Evolutionary conservation across 2,888 invertebrate genomes (phyloP), one percentile per base, ranked within the genome.

Genomic region (Colletes collaris): DNA sequence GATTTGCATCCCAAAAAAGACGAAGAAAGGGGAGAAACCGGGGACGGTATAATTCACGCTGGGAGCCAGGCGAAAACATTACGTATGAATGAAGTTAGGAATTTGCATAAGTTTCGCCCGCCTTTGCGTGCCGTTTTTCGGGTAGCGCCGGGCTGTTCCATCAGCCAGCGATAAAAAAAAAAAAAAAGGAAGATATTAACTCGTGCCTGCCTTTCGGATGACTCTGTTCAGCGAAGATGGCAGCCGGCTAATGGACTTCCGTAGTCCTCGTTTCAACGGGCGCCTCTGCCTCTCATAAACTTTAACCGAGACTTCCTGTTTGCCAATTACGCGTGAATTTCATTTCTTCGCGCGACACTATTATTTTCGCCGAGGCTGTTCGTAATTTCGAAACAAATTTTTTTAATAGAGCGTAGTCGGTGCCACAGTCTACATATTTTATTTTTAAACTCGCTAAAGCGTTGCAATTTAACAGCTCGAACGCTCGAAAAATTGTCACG

Each of bases 21-120:
- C 37, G 63, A 8, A n/a, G 40, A 6, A 72, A 49, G 65, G 13
- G 53, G 7, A 8, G 10, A 40, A 37, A 74, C 60, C 71, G 78
- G 58, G 72, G n/a, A 52, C 19, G 52, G 63, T 19, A 64, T 68
- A 60, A 65, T 74, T 69, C 55, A 37, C 50, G 40, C 67, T 44
- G 63, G 53, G 27, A 40, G 60, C 49, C 50, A 40, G 60, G 60
- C 58, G 70, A 83, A 78, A 84, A 81, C 81, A 83, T 84, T 83
- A 81, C 76, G 63, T 71, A 76, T 76, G 71, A 81, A 79, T 67
- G 69, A 76, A 84, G 76, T 63, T 62, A 74, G 49, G 40, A 81
- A 84, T 84, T 81, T 81, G 74, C 83, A 82, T 83, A 77, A 83
- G 70, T 83, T 80, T 73, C 67, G 50, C 60, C 49, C n/a, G 40